A percentile compares a stretch with the other conserved stretches of the same genome.
Conservation (phyloP, 1,140 invertebrate genomes). For the Probaryconus sp. region DNA sequence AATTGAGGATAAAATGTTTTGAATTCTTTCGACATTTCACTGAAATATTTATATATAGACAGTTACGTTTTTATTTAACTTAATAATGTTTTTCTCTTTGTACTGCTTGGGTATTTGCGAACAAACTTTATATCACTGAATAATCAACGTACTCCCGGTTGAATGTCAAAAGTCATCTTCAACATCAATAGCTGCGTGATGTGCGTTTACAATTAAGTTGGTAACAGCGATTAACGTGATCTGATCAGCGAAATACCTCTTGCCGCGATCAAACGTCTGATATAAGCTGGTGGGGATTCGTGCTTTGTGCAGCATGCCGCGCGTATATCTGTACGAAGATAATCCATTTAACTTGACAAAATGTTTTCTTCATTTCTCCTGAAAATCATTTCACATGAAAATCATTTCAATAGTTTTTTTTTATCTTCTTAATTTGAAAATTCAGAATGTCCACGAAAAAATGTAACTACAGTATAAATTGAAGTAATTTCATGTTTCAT, state of each 20-base stretch:
- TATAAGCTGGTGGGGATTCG: slow-evolving; percentile 31
- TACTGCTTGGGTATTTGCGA: slow-evolving; percentile 13
- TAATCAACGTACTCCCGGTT: slow-evolving; percentile 28
- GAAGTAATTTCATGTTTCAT: too few relatives aligned
- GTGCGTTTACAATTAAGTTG: slow-evolving; percentile 54
- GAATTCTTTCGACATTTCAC: too few relatives aligned
- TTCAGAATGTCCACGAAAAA: too few relatives aligned
- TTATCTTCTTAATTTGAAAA: too few relatives aligned
- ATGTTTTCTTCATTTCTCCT: slow-evolving; percentile 6
- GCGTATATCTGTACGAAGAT: slow-evolving; percentile 23
- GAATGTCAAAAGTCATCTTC: slow-evolving; percentile 55
- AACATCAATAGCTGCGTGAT: slow-evolving; percentile 44
- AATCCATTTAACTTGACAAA: slow-evolving; percentile 21
- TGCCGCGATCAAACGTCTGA: slow-evolving; percentile 23
- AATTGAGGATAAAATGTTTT: too few relatives aligned
- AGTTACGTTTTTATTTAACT: too few relatives aligned
- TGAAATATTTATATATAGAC: too few relatives aligned
- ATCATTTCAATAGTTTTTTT: too few relatives aligned
- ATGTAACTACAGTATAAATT: too few relatives aligned
- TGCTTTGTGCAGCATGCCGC: slow-evolving; percentile 13
- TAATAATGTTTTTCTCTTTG: slow-evolving; percentile 11
- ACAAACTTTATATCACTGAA: slow-evolving; percentile 34
- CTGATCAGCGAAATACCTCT: slow-evolving; percentile 35
- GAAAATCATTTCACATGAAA: neutral
- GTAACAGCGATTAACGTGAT: slow-evolving; percentile 49